Evolutionary conservation across 2,113 vertebrate genomes (phyloP), one percentile per base, ranked within the genome.

Genomic region (Amphiprion ocellaris): DNA sequence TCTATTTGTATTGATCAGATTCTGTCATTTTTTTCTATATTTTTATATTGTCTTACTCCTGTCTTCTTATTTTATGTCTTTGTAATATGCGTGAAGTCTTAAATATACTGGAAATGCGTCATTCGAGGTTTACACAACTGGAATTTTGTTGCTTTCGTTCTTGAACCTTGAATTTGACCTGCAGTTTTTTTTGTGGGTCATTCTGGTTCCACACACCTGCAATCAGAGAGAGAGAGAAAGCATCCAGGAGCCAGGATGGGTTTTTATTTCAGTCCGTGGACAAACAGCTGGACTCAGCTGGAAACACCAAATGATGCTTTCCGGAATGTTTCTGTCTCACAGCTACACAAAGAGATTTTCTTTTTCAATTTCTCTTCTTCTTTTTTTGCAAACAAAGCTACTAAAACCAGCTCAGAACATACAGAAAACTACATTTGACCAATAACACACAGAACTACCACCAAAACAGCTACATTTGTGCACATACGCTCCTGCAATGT

Each of bases 241-340:
- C 21, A 41, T 55, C 59, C 64, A 16, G 37, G 46, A 69, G 50
- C 9, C 0, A 47, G 44, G 56, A 14, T 5, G 41, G 26, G 62
- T 70, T 49, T 79, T 89, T 76, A 79, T 83, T 88, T 75, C 66
- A 76, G 74, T 91, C 81, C 83, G 16, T 0, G 49, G 21, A 47
- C 62, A 63, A 54, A 44, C 11, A 44, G 11, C 41, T 14, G 41
- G 14, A 44, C 14, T 15, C 41, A 41, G 39, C 39, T 41, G 39
- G 39, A 41, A 10, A 4, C 12, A 62, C 41, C 52, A 63, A 75
- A 70, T 44, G 28, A 16, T 30, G 53, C 4, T 4, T 55, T 60
- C 10, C n/a, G 41, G 12, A 33, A 28, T 33, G 10, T 17, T 21
- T 54, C 23, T 16, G 0, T 50, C 23, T 0, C 1, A 9, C 0